Base-by-base conservation (phyloP, 2,797 vertebrate genomes). In the Pyrocephalus nanus region DNA sequence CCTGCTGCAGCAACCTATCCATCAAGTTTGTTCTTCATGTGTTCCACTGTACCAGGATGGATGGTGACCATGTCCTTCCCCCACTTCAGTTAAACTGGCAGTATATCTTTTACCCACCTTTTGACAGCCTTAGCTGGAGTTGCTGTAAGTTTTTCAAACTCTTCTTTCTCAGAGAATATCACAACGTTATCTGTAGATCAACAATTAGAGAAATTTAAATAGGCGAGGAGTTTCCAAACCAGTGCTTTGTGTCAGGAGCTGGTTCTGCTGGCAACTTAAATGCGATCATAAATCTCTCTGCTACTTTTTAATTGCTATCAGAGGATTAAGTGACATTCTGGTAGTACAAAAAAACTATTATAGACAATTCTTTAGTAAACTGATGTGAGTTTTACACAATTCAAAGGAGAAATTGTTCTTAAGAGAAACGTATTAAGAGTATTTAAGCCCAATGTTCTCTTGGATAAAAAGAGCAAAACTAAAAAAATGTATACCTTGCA, bases 101-200 rank as follows among this genome's bases (percentile, higher is more conserved):
- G 7, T 32, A 32, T 32, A 19, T 60, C 36, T 83, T 64, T 86
- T 36, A 93, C 97, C 22, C 97, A 99, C 99, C 98, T 99, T 98
- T 99, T 99, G 55, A 98, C 98, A 12, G 98, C 94, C 97, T 99
- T 99, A 51, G 98, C 98, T 86, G 99, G 98, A 70, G 98, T 97
- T 69, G 98, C 98, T 76, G 99, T 99, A 74, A 99, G 97, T 97
- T 99, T 99, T 98, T 99, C 99, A n/a, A 99, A 99, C 91, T 99
- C 99, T 8, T 99, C 99, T 96, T 99, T 99, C 97, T 99, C 99
- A 2, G 99, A 96, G 96, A 98, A 99, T 93, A 99, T 99, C 94
- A 99, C 99, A 81, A 99, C 98, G 4, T 98, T 99, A 93, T 99
- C 99, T 99, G 95, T 25, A 95, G 92, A 90, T 38, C 12, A 75